Percentiles rank a stretch among this genome's conserved stretches.
These are phyloP conservation scores for Salminus brasiliensis DNA, from an alignment of 2,113 vertebrate genomes.

Conservation along the genomic window DNA sequence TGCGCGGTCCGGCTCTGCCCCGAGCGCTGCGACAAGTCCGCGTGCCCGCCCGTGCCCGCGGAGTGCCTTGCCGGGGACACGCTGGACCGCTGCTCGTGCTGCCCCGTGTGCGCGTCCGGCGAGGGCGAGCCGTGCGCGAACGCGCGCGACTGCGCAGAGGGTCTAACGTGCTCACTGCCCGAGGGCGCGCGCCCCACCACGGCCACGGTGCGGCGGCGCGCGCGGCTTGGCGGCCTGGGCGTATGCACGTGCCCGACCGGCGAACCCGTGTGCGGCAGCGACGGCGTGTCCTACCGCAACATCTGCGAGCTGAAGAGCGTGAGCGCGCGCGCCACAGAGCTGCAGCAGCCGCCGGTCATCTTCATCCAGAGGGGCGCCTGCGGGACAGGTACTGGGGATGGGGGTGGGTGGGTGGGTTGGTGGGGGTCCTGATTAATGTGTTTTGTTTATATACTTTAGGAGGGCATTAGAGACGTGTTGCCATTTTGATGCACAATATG, in stretches of 20 bases:
- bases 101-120: conserved; percentile 84
- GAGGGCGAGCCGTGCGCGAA: conserved; percentile 85
- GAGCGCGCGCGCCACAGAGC: conserved; percentile 77
- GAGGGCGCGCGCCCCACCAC: conserved; percentile 81
- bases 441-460: no score
- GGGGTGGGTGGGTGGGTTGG: no score
- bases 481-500: no score
- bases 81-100: conserved; percentile 86
- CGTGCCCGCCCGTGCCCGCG: conserved; percentile 73
- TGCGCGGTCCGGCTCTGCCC: conserved; percentile 60
- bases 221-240: conserved; percentile 61
- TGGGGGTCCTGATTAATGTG: no score
- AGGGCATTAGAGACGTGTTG: no score
- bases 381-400: conserved; percentile 76
- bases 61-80: conserved; percentile 76
- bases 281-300: conserved; percentile 86
- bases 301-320: conserved; percentile 87
- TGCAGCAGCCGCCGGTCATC: conserved; percentile 82
- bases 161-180: conserved; percentile 77
- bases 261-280: conserved; percentile 92
- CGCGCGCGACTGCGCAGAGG: conserved; percentile 80
- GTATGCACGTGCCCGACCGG: conserved; percentile 80
- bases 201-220: conserved; percentile 80
- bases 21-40: conserved; percentile 80
- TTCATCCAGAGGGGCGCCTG: conserved; percentile 91